Base-by-base conservation (phyloP, 2,797 vertebrate species). In the Lepus townsendii region DNA sequence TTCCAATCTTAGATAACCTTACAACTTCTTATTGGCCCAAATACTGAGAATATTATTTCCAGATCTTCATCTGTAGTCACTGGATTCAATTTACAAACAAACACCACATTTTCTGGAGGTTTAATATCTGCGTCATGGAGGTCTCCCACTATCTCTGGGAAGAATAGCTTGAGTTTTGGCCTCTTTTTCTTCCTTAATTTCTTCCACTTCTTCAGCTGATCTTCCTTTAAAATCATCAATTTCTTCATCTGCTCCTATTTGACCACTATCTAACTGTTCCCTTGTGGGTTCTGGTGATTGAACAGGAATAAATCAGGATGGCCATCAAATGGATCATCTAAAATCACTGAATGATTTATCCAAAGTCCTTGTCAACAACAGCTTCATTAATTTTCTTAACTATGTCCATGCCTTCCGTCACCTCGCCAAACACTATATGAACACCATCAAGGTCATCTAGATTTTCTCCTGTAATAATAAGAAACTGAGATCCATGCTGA, bases 1-100 rank as follows among this genome's bases (percentile, higher is more conserved):
- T 99, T 99, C 99, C 99, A 99, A 98, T 99, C 99, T 97, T 99
- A 97, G 98, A 99, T 99, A 97, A 99, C 99, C 98, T 99, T 99
- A 98, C 99, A 99, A 97, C 99, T 99, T 98, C 99, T 99, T 96
- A 99, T 99, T 90, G 98, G 19, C 57, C 99, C 99, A 96, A 99
- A 99, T 93, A 99, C 99, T 89, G 99, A 99, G 96, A 99, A 99
- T 98, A 99, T 99, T 95, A 99, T 99, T 95, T 99, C 99, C 92
- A 99, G 98, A 96, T 99, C 99, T 96, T 99, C 99, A 88, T 99
- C 99, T 32, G 99, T 99, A 96, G 99, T 99, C 88, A 99, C 99
- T 1, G 99, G 99, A 98, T 99, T 99, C 88, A 99, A 98, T 96
- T 99, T 99, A 97, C 99, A 99, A n/a, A 99, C 99, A 98, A 99